A percentile compares a stretch with the other conserved stretches of the same genome.
phyloP scores from a whole-genome alignment of 1,140 invertebrate species.

The Cylas formicarius region DNA sequence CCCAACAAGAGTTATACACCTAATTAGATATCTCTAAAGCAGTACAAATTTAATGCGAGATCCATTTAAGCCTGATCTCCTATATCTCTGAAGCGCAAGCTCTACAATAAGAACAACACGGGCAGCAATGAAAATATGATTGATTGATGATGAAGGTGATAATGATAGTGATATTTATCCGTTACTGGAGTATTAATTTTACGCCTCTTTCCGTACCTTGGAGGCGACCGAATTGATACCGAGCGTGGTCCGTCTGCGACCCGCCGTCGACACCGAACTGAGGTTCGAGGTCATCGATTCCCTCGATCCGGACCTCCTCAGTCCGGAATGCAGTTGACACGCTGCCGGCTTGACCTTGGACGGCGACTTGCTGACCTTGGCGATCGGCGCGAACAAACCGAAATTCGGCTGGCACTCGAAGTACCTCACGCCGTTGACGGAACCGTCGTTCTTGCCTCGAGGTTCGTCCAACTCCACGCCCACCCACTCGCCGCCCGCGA shows the following conservation, averaged over 20 bases:
- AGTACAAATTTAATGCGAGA: no score
- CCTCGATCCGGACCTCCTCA: constrained; percentile 69
- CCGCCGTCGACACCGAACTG: constrained; percentile 49
- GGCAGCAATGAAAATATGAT: no score
- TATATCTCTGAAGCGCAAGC: no score
- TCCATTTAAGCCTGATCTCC: no score
- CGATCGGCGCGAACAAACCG: constrained; percentile 85
- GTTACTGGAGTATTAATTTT: no score
- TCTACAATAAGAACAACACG: no score
- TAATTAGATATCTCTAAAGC: no score
- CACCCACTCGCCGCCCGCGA: constrained; percentile 87
- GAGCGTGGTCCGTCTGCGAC: constrained; percentile 55
- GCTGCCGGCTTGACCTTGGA: constrained; percentile 61
- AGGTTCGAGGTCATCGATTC: constrained; percentile 77
- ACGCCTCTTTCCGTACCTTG: constrained; percentile 58
- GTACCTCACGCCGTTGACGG: constrained; percentile 85
- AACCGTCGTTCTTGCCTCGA: constrained; percentile 92
- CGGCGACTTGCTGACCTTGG: constrained; percentile 78
- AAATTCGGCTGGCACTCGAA: constrained; percentile 86
- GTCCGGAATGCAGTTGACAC: constrained; percentile 55
- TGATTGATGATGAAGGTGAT: no score
- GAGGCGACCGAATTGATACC: constrained; percentile 60
- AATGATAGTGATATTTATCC: no score
- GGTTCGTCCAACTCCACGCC: constrained; percentile 92
- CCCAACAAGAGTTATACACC: no score